These are phyloP conservation scores for Glyptemys insculpta DNA, from an alignment of 2,797 vertebrate species.

Conservation along the genomic window DNA sequence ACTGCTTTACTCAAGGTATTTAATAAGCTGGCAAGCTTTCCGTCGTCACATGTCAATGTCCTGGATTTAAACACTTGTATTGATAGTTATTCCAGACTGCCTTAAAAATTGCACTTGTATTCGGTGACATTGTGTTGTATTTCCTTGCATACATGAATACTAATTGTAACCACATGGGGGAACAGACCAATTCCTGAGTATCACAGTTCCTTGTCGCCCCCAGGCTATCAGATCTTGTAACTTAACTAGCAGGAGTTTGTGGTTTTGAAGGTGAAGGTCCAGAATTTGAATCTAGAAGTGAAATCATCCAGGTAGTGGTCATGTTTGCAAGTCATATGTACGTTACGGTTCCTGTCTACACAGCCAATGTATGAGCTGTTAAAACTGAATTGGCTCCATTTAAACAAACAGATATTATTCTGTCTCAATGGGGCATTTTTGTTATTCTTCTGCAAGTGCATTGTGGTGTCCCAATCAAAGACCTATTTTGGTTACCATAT, in stretches of 20 bases:
- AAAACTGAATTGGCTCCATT: too few species aligned
- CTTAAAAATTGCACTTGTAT: neutral
- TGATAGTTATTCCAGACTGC: neutral
- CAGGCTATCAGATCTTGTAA: neutral
- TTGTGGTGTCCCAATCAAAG: too few species aligned
- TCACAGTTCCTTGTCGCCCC: neutral
- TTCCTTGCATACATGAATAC: neutral
- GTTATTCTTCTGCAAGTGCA: too few species aligned
- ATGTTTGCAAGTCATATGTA: too few species aligned
- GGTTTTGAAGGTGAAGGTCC: neutral
- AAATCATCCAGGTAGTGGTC: neutral
- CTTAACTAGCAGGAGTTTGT: neutral
- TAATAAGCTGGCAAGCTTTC: neutral
- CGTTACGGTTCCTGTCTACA: too few species aligned
- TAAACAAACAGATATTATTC: neutral
- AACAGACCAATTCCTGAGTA: neutral
- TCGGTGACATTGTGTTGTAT: neutral
- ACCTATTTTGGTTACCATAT: too few species aligned
- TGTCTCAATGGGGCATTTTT: too few species aligned
- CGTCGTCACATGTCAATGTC: neutral
- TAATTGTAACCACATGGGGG: neutral
- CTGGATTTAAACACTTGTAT: neutral
- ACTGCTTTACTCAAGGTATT: neutral
- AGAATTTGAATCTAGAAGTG: neutral
- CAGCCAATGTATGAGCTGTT: too few species aligned